These are phyloP conservation scores for Reticulitermes lucifugus DNA, from an alignment of 2,888 invertebrate genomes.

Conservation along the genomic window DNA sequence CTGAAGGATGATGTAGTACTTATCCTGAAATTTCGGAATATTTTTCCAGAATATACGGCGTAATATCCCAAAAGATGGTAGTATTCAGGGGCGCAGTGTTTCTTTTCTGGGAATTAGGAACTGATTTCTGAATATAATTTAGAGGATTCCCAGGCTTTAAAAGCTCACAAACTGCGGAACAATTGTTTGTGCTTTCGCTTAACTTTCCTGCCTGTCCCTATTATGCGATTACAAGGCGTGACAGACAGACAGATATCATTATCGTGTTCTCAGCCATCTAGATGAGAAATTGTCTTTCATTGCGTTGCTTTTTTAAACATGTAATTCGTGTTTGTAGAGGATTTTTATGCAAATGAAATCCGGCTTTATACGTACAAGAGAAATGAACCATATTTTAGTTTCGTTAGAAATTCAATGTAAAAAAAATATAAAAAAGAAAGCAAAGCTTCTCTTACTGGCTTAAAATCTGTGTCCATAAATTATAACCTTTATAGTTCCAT, in stretches of 20 bases:
- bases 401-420: neutral
- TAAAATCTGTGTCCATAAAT: slow-evolving; percentile 8
- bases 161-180: too few relatives aligned
- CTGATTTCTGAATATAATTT: too few relatives aligned
- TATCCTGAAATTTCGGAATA: neutral
- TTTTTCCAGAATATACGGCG: neutral
- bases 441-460: neutral
- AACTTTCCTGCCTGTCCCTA: neutral
- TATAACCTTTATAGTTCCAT: neutral
- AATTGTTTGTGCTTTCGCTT: neutral
- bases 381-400: slow-evolving; percentile 2
- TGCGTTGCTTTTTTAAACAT: neutral
- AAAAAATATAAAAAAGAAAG: neutral
- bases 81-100: neutral
- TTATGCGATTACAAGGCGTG: neutral
- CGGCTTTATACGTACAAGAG: neutral
- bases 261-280: neutral
- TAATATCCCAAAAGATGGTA: neutral
- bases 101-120: too few relatives aligned
- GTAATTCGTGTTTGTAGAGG: neutral
- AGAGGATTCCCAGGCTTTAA: too few relatives aligned
- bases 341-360: slow-evolving; percentile 17
- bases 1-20: too few relatives aligned
- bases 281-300: neutral
- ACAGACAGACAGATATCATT: neutral